Conservation (phyloP, 2,113 vertebrate species). For the Rhadina sibilatrix region DNA sequence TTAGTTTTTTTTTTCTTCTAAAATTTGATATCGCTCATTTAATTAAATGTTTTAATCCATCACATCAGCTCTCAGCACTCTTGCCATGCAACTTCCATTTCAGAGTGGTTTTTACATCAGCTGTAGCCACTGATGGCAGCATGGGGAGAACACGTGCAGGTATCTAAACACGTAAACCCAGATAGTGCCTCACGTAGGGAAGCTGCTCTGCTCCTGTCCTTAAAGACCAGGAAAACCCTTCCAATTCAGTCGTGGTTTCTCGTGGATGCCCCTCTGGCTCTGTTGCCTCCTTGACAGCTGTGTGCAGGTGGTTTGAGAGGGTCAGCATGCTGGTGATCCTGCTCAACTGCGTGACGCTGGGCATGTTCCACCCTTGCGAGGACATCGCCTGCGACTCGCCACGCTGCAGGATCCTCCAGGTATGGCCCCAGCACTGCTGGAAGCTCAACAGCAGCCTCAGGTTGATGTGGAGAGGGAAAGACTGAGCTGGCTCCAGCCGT, state of each 20-base stretch:
- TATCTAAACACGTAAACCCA: background rate
- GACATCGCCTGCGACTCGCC: slow-evolving; percentile 90
- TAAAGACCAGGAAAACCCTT: background rate
- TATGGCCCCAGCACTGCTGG: background rate
- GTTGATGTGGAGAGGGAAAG: background rate
- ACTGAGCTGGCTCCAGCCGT: rapidly evolving
- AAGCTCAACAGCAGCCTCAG: rapidly evolving
- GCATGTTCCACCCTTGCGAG: slow-evolving; percentile 98
- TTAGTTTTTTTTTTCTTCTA: background rate
- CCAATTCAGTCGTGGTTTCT: rapidly evolving
- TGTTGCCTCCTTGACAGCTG: slow-evolving; percentile 80
- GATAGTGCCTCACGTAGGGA: rapidly evolving
- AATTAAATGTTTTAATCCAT: slow-evolving; percentile 21
- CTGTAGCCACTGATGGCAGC: background rate
- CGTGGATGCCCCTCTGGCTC: rapidly evolving
- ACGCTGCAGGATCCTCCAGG: slow-evolving; percentile 94
- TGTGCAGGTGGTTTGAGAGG: slow-evolving; percentile 92
- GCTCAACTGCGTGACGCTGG: slow-evolving; percentile 97
- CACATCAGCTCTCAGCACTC: background rate
- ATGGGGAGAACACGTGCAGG: rapidly evolving
- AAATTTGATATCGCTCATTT: background rate
- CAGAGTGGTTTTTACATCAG: background rate
- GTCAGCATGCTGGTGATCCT: slow-evolving; percentile 98
- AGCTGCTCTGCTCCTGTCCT: background rate
- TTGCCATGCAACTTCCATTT: background rate